A percentile compares a stretch with the other conserved stretches of the same genome.
These are phyloP conservation scores for Eolophus roseicapilla DNA, from an alignment of 2,113 vertebrate species.

Conservation along the genomic window DNA sequence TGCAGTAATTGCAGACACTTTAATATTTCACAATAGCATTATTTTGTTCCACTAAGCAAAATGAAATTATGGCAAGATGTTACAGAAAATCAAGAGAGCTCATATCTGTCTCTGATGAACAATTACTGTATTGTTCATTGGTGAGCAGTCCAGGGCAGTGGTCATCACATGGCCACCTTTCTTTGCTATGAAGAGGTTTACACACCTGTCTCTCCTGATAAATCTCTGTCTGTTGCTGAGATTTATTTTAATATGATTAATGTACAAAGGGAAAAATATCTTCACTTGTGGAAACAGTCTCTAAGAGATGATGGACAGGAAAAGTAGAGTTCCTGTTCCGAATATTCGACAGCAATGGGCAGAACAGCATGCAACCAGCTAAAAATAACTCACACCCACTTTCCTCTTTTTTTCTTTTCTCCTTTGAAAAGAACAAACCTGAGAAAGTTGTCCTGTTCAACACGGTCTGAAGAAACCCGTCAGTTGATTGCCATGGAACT, in stretches of 20 bases:
- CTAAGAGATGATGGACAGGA: neutral
- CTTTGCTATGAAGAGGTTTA: neutral
- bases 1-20: neutral
- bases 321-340: neutral
- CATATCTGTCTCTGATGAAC: neutral
- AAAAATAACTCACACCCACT: neutral
- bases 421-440: neutral
- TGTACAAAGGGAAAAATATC: neutral
- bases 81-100: neutral
- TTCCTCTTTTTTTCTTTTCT: neutral
- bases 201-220: neutral
- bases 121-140: neutral
- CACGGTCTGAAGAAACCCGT: neutral
- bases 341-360: neutral
- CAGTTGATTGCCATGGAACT: neutral
- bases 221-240: neutral
- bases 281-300: neutral
- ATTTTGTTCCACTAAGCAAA: neutral
- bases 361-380: neutral
- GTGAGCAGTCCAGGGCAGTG: neutral
- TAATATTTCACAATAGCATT: accelerated
- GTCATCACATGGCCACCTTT: neutral
- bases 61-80: neutral
- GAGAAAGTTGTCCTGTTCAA: neutral
- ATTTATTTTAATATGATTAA: neutral